Percentiles rank a stretch among this genome's conserved stretches.
Evolutionary conservation across 2,113 vertebrate genomes (phyloP).

Genomic region (Pagrus major): DNA sequence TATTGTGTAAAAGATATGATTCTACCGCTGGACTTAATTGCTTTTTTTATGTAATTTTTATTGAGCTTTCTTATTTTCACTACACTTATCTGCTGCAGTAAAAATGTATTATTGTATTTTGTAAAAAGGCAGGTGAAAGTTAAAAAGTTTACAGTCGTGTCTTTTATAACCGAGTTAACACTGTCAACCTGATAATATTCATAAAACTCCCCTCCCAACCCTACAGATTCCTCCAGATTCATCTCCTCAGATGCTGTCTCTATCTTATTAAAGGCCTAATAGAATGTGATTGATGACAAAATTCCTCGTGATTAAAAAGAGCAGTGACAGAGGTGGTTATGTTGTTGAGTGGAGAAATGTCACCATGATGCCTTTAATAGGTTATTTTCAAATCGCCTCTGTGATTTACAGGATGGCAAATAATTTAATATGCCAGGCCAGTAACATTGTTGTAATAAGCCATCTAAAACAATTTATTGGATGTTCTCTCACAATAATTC

Average conservation of each 20-base stretch:
- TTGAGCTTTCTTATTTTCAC: constrained; percentile 34
- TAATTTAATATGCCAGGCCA: constrained; percentile 81
- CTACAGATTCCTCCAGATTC: constrained; percentile 55
- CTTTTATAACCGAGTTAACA: constrained; percentile 52
- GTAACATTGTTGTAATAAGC: constrained; percentile 85
- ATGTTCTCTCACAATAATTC: constrained; percentile 83
- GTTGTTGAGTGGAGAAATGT: constrained; percentile 71
- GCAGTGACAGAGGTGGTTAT: constrained; percentile 66
- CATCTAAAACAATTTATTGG: constrained; percentile 87
- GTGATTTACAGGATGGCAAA: constrained; percentile 81
- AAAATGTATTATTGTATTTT: constrained; percentile 27
- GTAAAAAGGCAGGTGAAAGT: constrained; percentile 27
- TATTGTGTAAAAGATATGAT: constrained; percentile 24
- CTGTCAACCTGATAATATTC: constrained; percentile 58
- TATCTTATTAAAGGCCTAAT: constrained; percentile 78
- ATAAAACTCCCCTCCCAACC: constrained; percentile 53
- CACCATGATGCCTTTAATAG: constrained; percentile 75
- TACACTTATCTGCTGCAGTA: background rate
- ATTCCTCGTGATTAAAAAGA: constrained; percentile 70
- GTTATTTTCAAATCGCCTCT: constrained; percentile 75
- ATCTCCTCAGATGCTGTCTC: constrained; percentile 60
- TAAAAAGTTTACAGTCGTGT: constrained; percentile 32
- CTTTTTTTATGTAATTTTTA: constrained; percentile 31
- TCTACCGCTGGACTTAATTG: constrained; percentile 24
- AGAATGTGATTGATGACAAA: constrained; percentile 79